Conservation (phyloP, 2,888 invertebrate genomes). For the Chrysina gloriosa region DNA sequence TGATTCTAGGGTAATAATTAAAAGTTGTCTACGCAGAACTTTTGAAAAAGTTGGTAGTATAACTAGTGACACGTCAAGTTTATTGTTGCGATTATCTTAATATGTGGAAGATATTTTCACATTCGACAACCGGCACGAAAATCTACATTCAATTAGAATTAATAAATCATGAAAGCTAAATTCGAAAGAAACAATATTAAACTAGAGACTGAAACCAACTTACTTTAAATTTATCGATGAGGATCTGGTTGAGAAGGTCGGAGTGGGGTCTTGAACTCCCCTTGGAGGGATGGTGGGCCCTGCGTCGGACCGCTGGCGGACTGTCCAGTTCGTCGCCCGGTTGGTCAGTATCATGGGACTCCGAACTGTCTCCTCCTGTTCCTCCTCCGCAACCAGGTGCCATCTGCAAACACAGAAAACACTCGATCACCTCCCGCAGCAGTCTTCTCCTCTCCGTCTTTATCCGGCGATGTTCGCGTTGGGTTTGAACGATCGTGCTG, state of each 20-base stretch:
- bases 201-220: constrained; percentile 45
- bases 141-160: too few relatives aligned
- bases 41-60: too few relatives aligned
- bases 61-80: too few relatives aligned
- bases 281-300: constrained; percentile 58
- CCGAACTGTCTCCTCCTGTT: constrained; percentile 69
- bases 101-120: too few relatives aligned
- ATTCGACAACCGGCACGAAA: too few relatives aligned
- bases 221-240: constrained; percentile 72
- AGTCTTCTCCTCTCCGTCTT: constrained; percentile 12
- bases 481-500: neutral
- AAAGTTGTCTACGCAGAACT: too few relatives aligned
- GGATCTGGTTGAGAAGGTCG: constrained; percentile 70
- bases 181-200: neutral
- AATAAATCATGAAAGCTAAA: too few relatives aligned
- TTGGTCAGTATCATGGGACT: constrained; percentile 71
- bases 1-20: too few relatives aligned
- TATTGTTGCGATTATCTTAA: too few relatives aligned
- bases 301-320: constrained; percentile 67
- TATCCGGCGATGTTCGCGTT: neutral
- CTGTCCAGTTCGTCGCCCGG: constrained; percentile 68
- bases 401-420: constrained; percentile 62
- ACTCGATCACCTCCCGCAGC: constrained; percentile 36
- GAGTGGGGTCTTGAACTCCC: constrained; percentile 68
- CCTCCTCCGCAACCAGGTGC: constrained; percentile 65